Conservation (phyloP, 2,888 invertebrate genomes). For the Theretra japonica region DNA sequence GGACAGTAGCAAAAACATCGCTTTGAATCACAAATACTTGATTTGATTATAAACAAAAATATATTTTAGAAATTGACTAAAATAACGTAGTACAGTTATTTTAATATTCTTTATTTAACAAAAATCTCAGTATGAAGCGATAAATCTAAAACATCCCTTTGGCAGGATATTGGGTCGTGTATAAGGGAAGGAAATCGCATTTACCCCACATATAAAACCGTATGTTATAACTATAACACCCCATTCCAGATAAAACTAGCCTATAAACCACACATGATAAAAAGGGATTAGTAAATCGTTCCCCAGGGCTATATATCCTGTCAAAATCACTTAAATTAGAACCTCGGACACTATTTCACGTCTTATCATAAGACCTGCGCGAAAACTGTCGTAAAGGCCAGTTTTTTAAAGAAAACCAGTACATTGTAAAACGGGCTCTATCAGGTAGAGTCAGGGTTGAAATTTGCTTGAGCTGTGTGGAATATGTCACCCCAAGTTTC, state of each 20-base stretch:
- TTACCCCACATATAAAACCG: background rate
- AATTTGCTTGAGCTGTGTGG: constrained; percentile 26
- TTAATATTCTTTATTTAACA: no score
- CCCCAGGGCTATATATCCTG: constrained; percentile 56
- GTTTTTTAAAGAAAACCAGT: constrained; percentile 17
- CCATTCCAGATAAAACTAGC: constrained; percentile 1
- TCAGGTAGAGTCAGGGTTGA: background rate
- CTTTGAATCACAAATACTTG: no score
- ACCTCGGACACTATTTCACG: constrained; percentile 64
- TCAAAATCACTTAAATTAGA: constrained; percentile 70
- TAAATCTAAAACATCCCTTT: background rate
- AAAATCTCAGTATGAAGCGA: no score
- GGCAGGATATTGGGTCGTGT: background rate
- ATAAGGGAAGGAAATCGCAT: background rate
- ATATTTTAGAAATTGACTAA: no score
- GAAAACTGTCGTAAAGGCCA: constrained; percentile 28
- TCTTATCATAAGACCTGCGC: constrained; percentile 57
- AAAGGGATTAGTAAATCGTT: constrained; percentile 54
- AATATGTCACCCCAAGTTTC: constrained; percentile 30
- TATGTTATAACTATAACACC: constrained; percentile 8
- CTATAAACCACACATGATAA: constrained; percentile 51
- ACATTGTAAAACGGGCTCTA: constrained; percentile 35
- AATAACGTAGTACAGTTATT: no score
- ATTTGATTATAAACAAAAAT: no score
- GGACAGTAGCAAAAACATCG: no score